These are phyloP conservation scores for Lepisosteus oculatus DNA, from an alignment of 2,113 vertebrate genomes.

Conservation along the genomic window DNA sequence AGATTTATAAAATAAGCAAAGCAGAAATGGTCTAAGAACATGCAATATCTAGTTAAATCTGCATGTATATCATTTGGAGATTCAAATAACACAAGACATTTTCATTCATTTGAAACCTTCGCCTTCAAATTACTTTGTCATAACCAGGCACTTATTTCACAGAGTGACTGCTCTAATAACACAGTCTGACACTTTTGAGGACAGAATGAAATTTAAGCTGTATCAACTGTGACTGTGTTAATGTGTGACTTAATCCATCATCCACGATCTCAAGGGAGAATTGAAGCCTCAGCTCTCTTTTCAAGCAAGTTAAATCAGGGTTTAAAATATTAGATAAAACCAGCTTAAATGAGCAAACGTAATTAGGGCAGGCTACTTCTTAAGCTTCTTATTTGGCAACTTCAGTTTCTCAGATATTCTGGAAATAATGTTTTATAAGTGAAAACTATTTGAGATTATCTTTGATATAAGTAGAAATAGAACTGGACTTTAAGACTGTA, in stretches of 20 bases:
- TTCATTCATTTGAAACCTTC: too few species aligned
- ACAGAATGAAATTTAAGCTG: slow-evolving; percentile 34
- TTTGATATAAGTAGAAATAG: too few species aligned
- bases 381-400: slow-evolving; percentile 24
- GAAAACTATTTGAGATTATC: too few species aligned
- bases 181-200: slow-evolving; percentile 35
- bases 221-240: slow-evolving; percentile 27
- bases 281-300: slow-evolving; percentile 8
- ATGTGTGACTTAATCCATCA: slow-evolving; percentile 39
- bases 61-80: too few species aligned
- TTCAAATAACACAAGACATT: too few species aligned
- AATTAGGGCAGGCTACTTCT: slow-evolving; percentile 23
- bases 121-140: too few species aligned
- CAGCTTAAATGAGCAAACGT: slow-evolving; percentile 21
- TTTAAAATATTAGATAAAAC: not conserved
- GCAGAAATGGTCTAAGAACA: too few species aligned
- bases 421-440: slow-evolving; percentile 7
- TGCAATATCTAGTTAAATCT: too few species aligned
- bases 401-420: slow-evolving; percentile 17
- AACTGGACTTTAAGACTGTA: too few species aligned
- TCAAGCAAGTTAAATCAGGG: slow-evolving; percentile 25
- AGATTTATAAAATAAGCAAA: too few species aligned
- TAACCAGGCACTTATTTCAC: too few species aligned
- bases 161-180: slow-evolving; percentile 21
- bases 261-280: slow-evolving; percentile 18